These are phyloP conservation scores for Penaeus monodon DNA, from an alignment of 2,888 invertebrate genomes.

Conservation along the genomic window DNA sequence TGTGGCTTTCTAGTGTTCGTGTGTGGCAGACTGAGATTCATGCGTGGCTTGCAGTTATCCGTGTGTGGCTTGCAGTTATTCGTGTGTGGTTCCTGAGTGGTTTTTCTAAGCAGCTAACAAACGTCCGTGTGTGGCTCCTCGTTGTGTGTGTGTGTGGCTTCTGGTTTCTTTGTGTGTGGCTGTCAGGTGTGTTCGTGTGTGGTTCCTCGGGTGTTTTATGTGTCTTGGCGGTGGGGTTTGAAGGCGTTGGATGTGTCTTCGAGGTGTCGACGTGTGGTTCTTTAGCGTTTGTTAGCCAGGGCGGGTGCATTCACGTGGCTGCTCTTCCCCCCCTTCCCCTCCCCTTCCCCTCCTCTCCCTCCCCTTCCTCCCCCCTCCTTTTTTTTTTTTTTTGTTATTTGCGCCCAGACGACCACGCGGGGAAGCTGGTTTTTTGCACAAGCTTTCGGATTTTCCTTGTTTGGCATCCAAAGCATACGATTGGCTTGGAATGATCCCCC, in stretches of 20 bases:
- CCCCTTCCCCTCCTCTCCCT: not conserved
- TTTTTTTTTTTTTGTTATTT: constrained; percentile 13
- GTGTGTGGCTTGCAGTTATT: not conserved
- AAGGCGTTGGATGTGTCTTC: not conserved
- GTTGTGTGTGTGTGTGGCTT: not conserved
- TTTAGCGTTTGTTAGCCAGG: not conserved
- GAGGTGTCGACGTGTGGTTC: not conserved
- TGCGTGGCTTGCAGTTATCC: no score
- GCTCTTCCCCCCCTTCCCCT: not conserved
- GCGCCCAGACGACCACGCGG: not conserved
- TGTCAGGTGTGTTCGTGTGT: not conserved
- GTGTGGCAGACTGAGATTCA: no score
- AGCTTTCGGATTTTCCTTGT: not conserved
- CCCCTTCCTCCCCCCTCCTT: not conserved
- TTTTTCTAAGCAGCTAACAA: not conserved
- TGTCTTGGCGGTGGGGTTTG: constrained; percentile 2
- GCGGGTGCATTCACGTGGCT: not conserved
- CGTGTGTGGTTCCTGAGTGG: constrained; percentile 4
- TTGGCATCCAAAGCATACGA: no score
- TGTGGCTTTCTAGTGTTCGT: not conserved
- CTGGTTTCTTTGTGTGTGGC: not conserved
- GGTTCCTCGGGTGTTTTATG: not conserved
- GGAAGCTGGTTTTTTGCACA: not conserved
- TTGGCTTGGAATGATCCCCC: no score
- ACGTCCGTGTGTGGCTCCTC: constrained; percentile 16